Base-by-base conservation (phyloP, 2,797 vertebrate species). In the Poeciliopsis turneri region DNA sequence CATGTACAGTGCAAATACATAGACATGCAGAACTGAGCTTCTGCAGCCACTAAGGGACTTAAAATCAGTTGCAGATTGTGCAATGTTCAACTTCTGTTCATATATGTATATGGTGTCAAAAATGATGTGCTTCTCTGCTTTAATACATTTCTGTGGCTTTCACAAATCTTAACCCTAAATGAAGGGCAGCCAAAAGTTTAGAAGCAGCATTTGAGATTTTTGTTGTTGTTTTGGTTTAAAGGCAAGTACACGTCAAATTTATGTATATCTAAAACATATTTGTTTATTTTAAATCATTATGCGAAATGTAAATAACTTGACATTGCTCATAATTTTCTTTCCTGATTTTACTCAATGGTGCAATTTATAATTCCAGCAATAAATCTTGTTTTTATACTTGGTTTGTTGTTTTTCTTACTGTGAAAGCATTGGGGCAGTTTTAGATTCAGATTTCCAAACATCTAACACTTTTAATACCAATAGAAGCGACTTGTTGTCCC, bases 91-190 rank as follows among this genome's bases (percentile, higher is more conserved):
- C 74, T 11, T 90, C 81, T 87, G 72, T 91, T 92, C 77, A 83
- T 92, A 90, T 95, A 87, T 95, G 92, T 96, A 95, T 94, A 95
- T 95, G 90, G 81, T 90, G 92, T 92, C 75, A 89, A 88, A 86
- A 79, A 81, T 69, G 79, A 36, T 81, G 49, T 71, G 71, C 88
- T 79, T 84, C 84, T 87, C 75, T 86, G 84, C 75, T 73, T 80
- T 79, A 47, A 74, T 79, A 71, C 70, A 79, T 78, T 81, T 86
- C 78, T 86, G 83, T 13, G n/a, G 76, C 75, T 90, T 82, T 57
- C 79, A 73, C 61, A 49, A 76, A 83, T 87, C 79, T 78, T 66
- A 45, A 64, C 74, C 46, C 82, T 51, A 20, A 4, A 79, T 78
- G 20, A 75, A 61, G 45, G 28, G 53, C 77, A 82, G 15, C 51